Percentiles rank a stretch among this genome's conserved stretches.
These are phyloP conservation scores for Dunckerocampus dactyliophorus DNA, from an alignment of 2,113 vertebrate species.

Conservation along the genomic window DNA sequence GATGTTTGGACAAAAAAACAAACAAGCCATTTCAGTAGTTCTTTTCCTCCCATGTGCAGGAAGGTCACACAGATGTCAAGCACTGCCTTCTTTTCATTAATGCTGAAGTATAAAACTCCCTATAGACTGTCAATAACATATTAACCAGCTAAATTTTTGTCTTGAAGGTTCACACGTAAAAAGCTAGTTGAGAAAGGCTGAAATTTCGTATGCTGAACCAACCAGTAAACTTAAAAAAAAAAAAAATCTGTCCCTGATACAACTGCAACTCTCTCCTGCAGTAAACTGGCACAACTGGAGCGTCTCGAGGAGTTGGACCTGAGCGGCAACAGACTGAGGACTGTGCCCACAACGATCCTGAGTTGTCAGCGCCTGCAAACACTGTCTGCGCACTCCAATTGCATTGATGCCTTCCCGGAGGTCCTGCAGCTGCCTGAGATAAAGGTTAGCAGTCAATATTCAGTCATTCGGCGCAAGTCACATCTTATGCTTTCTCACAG, in stretches of 20 bases:
- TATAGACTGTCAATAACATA: no score
- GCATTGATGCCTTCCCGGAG: constrained; percentile 89
- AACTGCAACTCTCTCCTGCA: constrained; percentile 44
- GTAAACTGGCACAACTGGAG: constrained; percentile 97
- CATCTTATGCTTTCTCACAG: not conserved
- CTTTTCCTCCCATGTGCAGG: no score
- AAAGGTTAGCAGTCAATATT: constrained; percentile 73
- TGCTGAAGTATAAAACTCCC: no score
- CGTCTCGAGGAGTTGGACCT: constrained; percentile 94
- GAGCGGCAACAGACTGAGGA: constrained; percentile 91
- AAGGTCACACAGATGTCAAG: no score
- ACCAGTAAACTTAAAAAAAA: no score
- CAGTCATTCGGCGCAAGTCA: not conserved
- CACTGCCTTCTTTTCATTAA: no score
- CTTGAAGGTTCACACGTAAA: no score
- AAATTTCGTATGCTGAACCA: no score
- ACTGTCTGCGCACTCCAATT: constrained; percentile 90
- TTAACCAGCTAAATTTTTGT: no score
- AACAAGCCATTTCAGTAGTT: no score
- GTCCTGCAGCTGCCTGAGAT: constrained; percentile 93
- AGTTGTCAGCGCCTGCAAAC: constrained; percentile 91
- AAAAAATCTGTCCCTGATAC: not conserved
- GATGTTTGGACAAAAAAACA: no score
- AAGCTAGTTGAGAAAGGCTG: no score
- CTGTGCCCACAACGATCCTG: constrained; percentile 90